Base-by-base conservation (phyloP, 2,888 invertebrate genomes). In the Lydus trimaculatus region DNA sequence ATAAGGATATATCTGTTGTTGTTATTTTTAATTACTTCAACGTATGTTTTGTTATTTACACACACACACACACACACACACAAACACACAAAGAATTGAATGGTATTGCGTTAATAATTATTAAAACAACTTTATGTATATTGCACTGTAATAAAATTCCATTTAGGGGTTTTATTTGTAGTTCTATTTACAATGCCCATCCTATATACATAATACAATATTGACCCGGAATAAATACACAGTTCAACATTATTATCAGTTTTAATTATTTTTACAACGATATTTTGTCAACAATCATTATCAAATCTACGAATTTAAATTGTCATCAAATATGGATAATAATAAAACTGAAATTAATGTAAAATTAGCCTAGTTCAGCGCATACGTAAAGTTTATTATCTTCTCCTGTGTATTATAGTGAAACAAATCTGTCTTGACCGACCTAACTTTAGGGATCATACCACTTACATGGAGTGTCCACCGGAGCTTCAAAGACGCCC, bases 191-290 rank as follows among this genome's bases (percentile, higher is more conserved):
- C 48, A 48, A 20, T 20, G 20, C 48, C 48, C 20, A 8, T 20
- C 48, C 48, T 48, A 48, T 20, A 20, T 48, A 20, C 48, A 48
- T 48, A 48, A 23, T 20, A 48, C 48, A 69, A 69, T 60, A 60
- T 69, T 62, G 66, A 69, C 63, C 65, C 69, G 69, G 63, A 63
- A 65, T 60, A 60, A 60, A 60, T 65, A 31, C 17, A 48, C 48
- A 48, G 20, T 48, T 48, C 48, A 48, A 48, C 48, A 48, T 48
- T 48, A 48, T 20, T 48, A 48, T 48, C 48, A 48, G 11, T 48
- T 48, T 23, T 20, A 48, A 48, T 48, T 48, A 48, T 9, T 48
- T 48, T 48, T 20, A 48, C 48, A 48, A 48, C 13, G 11, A 20
- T 48, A 48, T 48, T 9, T 48, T 48, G 48, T 48, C 48, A 48